Base-by-base conservation (phyloP, 2,888 invertebrate species). In the Hecatera dysodea region DNA sequence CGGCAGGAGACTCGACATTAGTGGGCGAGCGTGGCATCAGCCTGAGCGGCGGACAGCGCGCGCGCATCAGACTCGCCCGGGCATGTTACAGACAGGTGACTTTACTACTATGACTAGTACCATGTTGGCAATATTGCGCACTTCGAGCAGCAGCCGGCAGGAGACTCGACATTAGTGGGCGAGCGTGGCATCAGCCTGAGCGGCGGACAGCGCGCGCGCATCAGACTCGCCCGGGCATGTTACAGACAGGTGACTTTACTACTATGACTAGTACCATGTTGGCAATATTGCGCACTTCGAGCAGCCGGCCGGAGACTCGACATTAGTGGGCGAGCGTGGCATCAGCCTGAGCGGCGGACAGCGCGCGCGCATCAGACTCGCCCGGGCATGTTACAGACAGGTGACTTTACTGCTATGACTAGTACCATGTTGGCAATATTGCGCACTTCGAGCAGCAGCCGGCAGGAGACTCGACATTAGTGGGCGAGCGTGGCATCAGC, bases 261-360 rank as follows among this genome's bases (percentile, higher is more conserved):
- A n/a, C n/a, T n/a, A n/a, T n/a, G n/a, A n/a, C n/a, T n/a, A n/a
- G n/a, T n/a, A n/a, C n/a, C n/a, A n/a, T n/a, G n/a, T n/a, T n/a
- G n/a, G n/a, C n/a, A n/a, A n/a, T n/a, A n/a, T n/a, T n/a, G n/a
- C n/a, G n/a, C n/a, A 98, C 90, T 96, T 98, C 83, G 96, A 97
- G 62, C 96, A 97, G 82, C 94, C 97, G 0, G 94, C 97, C 17
- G 98, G 98, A 0, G 98, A 98, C 88, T 93, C 96, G 61, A 98
- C 98, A 0, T 87, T 98, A 72, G 97, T 98, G 1, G 98, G 98
- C 0, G 98, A 98, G 87, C 95, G 97, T 71, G 98, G 98, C 19
- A 96, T 97, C 70, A 97, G 97, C 63, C 93, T 98, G 59, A 98
- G 98, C 85, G 98, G 98, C 0, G 98, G 98, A 0, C 98, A 98